Base-by-base conservation (phyloP, 2,888 invertebrate genomes). In the Stratiomys singularior region DNA sequence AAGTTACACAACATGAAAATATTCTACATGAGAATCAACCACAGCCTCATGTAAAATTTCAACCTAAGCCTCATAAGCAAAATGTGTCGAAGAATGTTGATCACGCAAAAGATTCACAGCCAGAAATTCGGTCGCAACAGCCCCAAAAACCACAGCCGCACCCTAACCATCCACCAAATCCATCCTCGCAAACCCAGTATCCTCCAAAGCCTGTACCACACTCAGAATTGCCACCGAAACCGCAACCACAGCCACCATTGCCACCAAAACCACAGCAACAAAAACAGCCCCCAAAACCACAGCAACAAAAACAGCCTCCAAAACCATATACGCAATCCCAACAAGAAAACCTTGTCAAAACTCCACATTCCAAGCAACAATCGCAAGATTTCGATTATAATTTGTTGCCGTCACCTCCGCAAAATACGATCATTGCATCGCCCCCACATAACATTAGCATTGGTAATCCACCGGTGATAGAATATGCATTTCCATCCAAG, bases 401-500 rank as follows among this genome's bases (percentile, higher is more conserved):
- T 52, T 52, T 18, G 0, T 25, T 25, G 23, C 60, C 60, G 23
- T 21, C 60, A 23, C 52, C 52, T 5, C 18, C 52, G 52, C 7
- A 52, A 13, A 5, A 1, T 52, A 52, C 52, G 7, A 52, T 18
- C 15, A 15, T 66, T 30, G 30, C 66, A 1, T 66, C 66, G 5
- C 69, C 69, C 1, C 69, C 69, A 13, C 69, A 69, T 13, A 69
- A 69, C 13, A 69, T 69, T 1, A 69, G 47, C 25, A 69, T 69
- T 25, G 69, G 69, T 11, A 69, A 69, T 69, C 69, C 69, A 69
- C 69, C 69, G 9, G 46, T 46, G 47, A 47, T 69, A 21, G 69
- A 69, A n/a, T 69, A 69, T 47, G 18, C 47, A 3, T 69, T 46
- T 46, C 69, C 69, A 15, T 9, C 37, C 1, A 69, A 13, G 60